Conservation (phyloP, 2,797 vertebrate species). For the Melanotaenia trifasciata region DNA sequence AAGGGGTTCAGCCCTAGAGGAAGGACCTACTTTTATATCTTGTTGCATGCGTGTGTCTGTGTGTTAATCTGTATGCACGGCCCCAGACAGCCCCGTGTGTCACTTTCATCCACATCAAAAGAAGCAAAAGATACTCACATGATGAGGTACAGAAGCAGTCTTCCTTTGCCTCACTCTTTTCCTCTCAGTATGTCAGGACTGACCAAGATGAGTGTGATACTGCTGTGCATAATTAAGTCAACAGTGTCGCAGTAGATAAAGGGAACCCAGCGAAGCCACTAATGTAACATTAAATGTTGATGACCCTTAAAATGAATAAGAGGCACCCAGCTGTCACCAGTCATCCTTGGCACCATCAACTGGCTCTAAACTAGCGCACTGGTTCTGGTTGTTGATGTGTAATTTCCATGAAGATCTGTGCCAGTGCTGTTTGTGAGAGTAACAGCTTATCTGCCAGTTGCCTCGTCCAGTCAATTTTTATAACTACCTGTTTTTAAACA, state of each 20-base stretch:
- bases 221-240: slow-evolving; percentile 77
- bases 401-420: slow-evolving; percentile 25
- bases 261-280: slow-evolving; percentile 69
- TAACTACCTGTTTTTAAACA: slow-evolving; percentile 14
- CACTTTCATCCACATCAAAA: slow-evolving; percentile 72
- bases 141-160: slow-evolving; percentile 27
- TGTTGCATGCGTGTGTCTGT: not conserved
- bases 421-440: not conserved
- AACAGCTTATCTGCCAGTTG: slow-evolving; percentile 14
- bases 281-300: slow-evolving; percentile 81
- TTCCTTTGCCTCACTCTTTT: slow-evolving; percentile 18
- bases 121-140: slow-evolving; percentile 33
- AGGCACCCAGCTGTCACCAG: slow-evolving; percentile 75
- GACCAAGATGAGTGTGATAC: slow-evolving; percentile 55
- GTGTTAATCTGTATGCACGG: slow-evolving; percentile 43
- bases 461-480: slow-evolving; percentile 22
- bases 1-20: slow-evolving; percentile 65
- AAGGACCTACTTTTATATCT: slow-evolving; percentile 65
- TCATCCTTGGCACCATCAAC: slow-evolving; percentile 72
- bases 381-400: slow-evolving; percentile 54
- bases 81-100: slow-evolving; percentile 44
- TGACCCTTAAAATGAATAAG: slow-evolving; percentile 78
- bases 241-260: slow-evolving; percentile 76
- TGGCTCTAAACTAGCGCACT: slow-evolving; percentile 43
- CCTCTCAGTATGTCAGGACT: slow-evolving; percentile 43